phyloP scores from a whole-genome alignment of 1,140 invertebrate species.

The Drosophila kikkawai region DNA sequence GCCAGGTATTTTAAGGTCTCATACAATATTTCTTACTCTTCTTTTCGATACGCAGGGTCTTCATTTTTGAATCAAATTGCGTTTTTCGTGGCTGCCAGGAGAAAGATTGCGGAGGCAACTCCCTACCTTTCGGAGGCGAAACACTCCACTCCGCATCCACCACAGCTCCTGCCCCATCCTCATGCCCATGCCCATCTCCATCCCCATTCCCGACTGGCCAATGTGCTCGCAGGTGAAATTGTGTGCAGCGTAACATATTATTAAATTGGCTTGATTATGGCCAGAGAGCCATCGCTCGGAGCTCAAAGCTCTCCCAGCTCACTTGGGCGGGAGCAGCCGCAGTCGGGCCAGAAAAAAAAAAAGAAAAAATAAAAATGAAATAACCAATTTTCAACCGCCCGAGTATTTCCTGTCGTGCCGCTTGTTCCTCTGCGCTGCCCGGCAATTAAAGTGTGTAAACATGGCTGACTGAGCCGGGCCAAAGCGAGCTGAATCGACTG shows the following conservation, averaged over 20 bases:
- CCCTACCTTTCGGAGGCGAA: constrained; percentile 6
- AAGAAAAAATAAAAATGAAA: constrained; percentile 20
- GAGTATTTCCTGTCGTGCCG: constrained; percentile 74
- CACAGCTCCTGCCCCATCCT: background rate
- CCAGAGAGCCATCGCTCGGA: constrained; percentile 52
- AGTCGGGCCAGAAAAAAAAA: constrained; percentile 30
- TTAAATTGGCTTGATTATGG: constrained; percentile 81
- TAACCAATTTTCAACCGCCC: constrained; percentile 66
- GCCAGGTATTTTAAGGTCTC: constrained; percentile 3
- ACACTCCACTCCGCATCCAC: background rate
- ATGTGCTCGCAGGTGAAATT: constrained; percentile 74
- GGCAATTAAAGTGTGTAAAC: constrained; percentile 81
- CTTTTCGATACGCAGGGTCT: constrained; percentile 37
- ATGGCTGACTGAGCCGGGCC: constrained; percentile 65
- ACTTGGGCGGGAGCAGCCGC: constrained; percentile 12
- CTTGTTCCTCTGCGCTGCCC: constrained; percentile 38
- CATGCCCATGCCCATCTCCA: constrained; percentile 5
- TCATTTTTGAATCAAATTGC: constrained; percentile 56
- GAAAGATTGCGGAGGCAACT: constrained; percentile 22
- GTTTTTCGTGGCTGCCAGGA: constrained; percentile 33
- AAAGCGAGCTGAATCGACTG: constrained; percentile 50
- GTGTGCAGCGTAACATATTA: constrained; percentile 79
- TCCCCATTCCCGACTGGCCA: constrained; percentile 3
- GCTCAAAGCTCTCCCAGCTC: constrained; percentile 20
- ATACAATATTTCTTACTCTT: background rate